Base-by-base conservation (phyloP, 2,113 vertebrate species). In the Prinia subflava region DNA sequence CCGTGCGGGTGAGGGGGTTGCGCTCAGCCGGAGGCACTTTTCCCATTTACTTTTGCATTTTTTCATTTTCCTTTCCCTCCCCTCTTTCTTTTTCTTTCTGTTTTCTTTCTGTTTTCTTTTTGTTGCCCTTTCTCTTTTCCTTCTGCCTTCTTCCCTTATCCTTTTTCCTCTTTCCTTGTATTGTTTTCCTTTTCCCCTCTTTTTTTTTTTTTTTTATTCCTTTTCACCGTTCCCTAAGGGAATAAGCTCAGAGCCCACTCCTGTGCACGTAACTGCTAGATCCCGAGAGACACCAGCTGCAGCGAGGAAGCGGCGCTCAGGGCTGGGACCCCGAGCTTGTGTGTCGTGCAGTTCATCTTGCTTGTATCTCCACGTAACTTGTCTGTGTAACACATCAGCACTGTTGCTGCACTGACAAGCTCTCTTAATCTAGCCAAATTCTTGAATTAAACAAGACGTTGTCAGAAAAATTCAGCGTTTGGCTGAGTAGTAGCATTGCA, bases 11-110 rank as follows among this genome's bases (percentile, higher is more conserved):
- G 70, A 59, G 53, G 81, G 57, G 59, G 18, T n/a, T 19, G 57
- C 57, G 33, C 74, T n/a, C 59, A 17, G 55, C 25, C 30, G 17
- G 25, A 18, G 62, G 19, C 42, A 23, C 89, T 76, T 65, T 7
- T 15, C 50, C 28, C 24, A 6, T 65, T 24, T 35, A 52, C 83
- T 63, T 68, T 13, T 18, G 4, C 13, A 5, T 35, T 30, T 41
- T 17, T 6, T 11, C 3, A 8, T 14, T 7, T 24, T 11, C 0
- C 3, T 13, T 65, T 22, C 1, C 1, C 3, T 13, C 8, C 2
- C 5, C 1, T 0, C 3, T 4, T 5, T 6, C 6, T 11, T 17
- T 25, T 39, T 50, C 16, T 8, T 18, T 44, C 44, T 44, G 0
- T 17, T 25, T 39, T 50, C 16, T 8, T 18, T 44, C 44, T 44